Conservation (phyloP, 2,888 invertebrate genomes). For the Arctia plantaginis region DNA sequence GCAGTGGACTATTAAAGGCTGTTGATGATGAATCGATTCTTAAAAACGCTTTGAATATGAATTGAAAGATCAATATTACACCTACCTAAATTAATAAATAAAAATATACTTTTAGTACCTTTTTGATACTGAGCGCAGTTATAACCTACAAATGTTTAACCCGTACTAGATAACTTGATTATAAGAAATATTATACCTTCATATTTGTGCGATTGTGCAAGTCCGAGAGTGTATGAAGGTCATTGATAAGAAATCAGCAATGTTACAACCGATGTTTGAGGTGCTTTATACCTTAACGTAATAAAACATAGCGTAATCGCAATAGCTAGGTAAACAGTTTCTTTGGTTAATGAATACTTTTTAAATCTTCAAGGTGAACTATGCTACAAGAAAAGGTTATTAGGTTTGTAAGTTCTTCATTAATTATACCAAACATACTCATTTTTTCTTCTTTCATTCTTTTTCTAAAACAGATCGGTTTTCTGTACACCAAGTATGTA, state of each 20-base stretch:
- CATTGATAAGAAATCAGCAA: slow-evolving; percentile 82
- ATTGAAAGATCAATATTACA: neutral
- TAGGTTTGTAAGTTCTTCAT: neutral
- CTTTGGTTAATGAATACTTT: slow-evolving; percentile 37
- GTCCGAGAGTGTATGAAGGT: slow-evolving; percentile 77
- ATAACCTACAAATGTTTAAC: slow-evolving; percentile 24
- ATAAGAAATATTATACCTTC: slow-evolving; percentile 55
- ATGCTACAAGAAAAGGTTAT: neutral
- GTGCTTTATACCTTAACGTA: slow-evolving; percentile 63
- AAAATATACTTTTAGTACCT: neutral
- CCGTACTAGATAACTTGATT: slow-evolving; percentile 44
- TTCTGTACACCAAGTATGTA: too few species aligned
- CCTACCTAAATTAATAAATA: neutral
- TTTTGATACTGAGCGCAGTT: slow-evolving; percentile 2
- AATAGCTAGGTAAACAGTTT: slow-evolving; percentile 32
- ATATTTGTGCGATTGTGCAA: slow-evolving; percentile 67
- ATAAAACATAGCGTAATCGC: slow-evolving; percentile 58
- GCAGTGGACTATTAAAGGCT: too few species aligned
- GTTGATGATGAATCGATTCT: neutral
- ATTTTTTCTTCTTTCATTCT: neutral
- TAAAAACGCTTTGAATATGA: neutral
- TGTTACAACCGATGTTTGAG: slow-evolving; percentile 67
- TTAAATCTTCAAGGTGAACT: slow-evolving; percentile 38
- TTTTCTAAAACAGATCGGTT: neutral
- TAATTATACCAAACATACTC: neutral